Evolutionary conservation across 2,888 invertebrate species (phyloP).

Genomic region (Cerastis leucographa): DNA sequence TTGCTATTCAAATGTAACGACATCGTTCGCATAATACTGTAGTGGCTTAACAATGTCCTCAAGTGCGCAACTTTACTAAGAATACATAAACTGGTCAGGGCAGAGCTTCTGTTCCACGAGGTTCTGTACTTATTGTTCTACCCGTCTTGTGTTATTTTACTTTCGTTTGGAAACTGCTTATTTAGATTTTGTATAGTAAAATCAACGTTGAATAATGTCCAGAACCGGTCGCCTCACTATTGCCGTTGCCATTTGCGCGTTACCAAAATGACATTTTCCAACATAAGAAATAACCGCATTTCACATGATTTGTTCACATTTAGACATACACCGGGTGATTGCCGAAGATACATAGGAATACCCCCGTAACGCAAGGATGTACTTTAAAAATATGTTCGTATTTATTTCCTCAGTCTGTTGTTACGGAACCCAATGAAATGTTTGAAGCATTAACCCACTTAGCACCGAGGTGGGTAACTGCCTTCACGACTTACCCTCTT

Average conservation of each 20-base stretch:
- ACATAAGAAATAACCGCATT: neutral
- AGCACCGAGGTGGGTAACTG: slow-evolving; percentile 2
- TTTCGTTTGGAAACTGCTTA: neutral
- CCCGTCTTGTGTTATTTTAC: neutral
- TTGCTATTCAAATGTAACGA: slow-evolving; percentile 8
- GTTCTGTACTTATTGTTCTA: neutral
- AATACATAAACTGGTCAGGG: neutral
- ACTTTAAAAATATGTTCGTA: neutral
- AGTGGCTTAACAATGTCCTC: neutral
- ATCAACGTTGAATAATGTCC: neutral
- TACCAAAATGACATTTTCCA: neutral
- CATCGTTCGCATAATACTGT: slow-evolving; percentile 6
- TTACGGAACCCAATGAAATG: neutral
- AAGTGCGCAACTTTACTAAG: slow-evolving; percentile 2
- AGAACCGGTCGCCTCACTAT: too few relatives aligned
- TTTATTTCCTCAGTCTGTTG: neutral
- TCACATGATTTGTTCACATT: neutral
- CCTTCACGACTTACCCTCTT: slow-evolving; percentile 6
- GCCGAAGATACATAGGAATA: neutral
- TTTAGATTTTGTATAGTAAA: neutral
- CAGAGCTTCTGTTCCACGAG: neutral
- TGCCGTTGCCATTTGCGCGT: neutral
- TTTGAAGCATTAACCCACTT: slow-evolving; percentile 31
- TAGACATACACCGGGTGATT: neutral
- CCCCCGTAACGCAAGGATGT: neutral